Base-by-base conservation (phyloP, 2,113 vertebrate species). In the Tiliqua scincoides region DNA sequence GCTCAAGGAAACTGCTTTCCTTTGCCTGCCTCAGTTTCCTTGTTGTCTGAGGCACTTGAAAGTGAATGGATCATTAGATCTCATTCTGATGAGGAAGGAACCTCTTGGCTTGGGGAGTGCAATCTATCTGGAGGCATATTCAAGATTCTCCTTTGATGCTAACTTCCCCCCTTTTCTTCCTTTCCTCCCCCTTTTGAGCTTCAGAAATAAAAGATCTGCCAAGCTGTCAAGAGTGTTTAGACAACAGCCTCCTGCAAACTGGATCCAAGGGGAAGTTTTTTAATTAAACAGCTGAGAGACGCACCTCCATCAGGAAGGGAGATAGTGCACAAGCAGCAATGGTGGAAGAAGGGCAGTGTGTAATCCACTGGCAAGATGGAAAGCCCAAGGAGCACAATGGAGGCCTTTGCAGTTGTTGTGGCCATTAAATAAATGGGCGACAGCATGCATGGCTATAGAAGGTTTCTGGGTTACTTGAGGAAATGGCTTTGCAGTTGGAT, bases 191-290 rank as follows among this genome's bases (percentile, higher is more conserved):
- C 63, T 40, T 20, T n/a, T 20, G 62, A 67, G 40, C 27, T 35
- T 82, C 79, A 82, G 63, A 82, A 75, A 43, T 75, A 75, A 75
- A 75, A 52, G 48, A 54, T 82, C 63, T 82, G 79, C 79, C 79
- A 82, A 70, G 43, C 79, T 70, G 63, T 68, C 79, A 82, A 54
- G 30, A 52, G 63, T 54, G 79, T 70, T 82, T 82, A 82, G 68
- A 82, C 63, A 82, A 82, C 79, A 70, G 63, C 65, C 65, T 82
- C 43, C 10, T 30, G 43, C 79, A 70, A n/a, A 54, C 63, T n/a
- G 62, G 20, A 82, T 82, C 79, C 65, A 8, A 82, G 79, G 43
- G 65, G 43, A 82, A 63, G 79, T n/a, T 78, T 74, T 82, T 68
- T 82, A 82, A 82, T 82, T 82, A 82, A 82, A 68, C 20, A 17